Evolutionary conservation across 2,797 vertebrate genomes (phyloP).

Genomic region (Iguana delicatissima): DNA sequence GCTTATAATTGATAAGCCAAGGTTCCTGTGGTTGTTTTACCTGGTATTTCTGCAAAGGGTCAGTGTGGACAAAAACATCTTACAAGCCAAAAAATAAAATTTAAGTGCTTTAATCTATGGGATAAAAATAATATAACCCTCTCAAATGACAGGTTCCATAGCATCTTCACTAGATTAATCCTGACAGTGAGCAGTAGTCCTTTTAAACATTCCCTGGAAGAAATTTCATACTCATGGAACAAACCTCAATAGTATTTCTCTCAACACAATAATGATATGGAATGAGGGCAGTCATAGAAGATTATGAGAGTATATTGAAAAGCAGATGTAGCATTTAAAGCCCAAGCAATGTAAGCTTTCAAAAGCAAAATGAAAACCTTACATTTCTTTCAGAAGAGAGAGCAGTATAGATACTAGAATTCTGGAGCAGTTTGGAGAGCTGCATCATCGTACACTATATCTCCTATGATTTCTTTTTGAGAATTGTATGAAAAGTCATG

Average conservation of each 20-base stretch:
- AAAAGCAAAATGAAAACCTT: not conserved
- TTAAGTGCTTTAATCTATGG: not conserved
- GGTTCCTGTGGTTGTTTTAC: not conserved
- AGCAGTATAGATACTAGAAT: not conserved
- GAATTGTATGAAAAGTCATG: not conserved
- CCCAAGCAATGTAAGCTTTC: not conserved
- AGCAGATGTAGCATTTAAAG: not conserved
- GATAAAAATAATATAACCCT: not conserved
- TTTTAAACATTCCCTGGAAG: not conserved
- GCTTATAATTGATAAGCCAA: too few relatives aligned
- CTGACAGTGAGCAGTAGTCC: not conserved
- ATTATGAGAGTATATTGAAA: not conserved
- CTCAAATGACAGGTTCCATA: not conserved
- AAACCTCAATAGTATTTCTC: not conserved
- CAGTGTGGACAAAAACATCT: not conserved
- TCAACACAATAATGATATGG: not conserved
- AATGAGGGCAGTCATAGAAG: not conserved
- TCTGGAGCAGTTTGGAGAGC: not conserved
- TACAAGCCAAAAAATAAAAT: not conserved
- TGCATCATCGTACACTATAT: not conserved
- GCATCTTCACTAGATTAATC: not conserved
- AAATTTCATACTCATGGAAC: not conserved
- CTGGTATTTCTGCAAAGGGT: too few relatives aligned
- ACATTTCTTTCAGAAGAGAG: constrained; percentile 1
- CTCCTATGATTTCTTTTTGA: not conserved